Evolutionary conservation across 1,140 invertebrate genomes (phyloP).

Genomic region (Hylaeus anthracinus): DNA sequence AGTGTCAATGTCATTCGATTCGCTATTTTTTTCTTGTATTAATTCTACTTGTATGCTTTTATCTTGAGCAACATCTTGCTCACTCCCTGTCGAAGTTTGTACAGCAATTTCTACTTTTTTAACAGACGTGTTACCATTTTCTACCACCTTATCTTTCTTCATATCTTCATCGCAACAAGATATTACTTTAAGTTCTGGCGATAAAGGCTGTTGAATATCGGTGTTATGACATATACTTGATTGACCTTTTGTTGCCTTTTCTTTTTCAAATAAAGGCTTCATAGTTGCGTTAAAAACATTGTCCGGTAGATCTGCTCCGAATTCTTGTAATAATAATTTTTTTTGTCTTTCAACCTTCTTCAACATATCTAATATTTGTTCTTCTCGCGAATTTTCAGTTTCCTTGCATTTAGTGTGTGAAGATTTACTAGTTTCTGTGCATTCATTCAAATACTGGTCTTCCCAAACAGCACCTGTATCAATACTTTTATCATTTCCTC

Average conservation of each 20-base stretch:
- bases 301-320: constrained; percentile 71
- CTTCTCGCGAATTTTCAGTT: constrained; percentile 63
- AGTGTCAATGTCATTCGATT: not conserved
- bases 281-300: constrained; percentile 70
- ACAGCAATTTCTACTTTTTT: constrained; percentile 68
- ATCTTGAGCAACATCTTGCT: constrained; percentile 58
- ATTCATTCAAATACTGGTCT: constrained; percentile 30
- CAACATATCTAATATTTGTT: constrained; percentile 73
- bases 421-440: constrained; percentile 3
- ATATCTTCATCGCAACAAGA: constrained; percentile 49
- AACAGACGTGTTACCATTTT: constrained; percentile 36
- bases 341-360: constrained; percentile 75
- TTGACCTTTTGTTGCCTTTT: constrained; percentile 12
- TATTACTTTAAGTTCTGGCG: constrained; percentile 74
- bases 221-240: not conserved
- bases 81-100: constrained; percentile 61
- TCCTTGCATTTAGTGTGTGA: constrained; percentile 25
- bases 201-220: constrained; percentile 24
- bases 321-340: constrained; percentile 71
- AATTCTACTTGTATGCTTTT: constrained; percentile 73
- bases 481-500: constrained; percentile 30
- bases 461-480: constrained; percentile 50
- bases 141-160: constrained; percentile 47
- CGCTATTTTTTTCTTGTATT: not conserved
- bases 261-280: constrained; percentile 66